These are phyloP conservation scores for Drosophila histrio DNA, from an alignment of 2,888 invertebrate genomes.

Conservation along the genomic window DNA sequence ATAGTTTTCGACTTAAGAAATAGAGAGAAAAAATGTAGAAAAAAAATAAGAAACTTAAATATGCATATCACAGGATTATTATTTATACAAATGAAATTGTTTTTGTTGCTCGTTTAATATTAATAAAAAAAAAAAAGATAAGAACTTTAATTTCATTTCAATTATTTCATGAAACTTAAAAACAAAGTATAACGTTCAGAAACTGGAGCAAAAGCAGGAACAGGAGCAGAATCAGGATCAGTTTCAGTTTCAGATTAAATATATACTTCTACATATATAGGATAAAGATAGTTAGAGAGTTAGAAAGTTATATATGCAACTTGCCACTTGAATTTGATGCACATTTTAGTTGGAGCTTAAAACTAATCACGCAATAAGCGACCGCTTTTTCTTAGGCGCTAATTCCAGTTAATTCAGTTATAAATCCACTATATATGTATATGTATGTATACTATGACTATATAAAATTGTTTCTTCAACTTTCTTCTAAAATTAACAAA, in stretches of 20 bases:
- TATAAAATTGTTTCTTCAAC: slow-evolving; percentile 8
- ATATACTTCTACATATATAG: slow-evolving; percentile 12
- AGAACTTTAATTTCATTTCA: slow-evolving; percentile 52
- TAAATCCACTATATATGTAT: slow-evolving; percentile 11
- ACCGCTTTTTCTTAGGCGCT: slow-evolving; percentile 2
- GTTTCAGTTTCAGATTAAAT: slow-evolving; percentile 12
- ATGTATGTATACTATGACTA: slow-evolving; percentile 13
- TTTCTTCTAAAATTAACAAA: background rate
- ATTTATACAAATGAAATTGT: slow-evolving; percentile 46
- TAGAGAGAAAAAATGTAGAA: slow-evolving; percentile 1
- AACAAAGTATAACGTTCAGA: slow-evolving; percentile 35
- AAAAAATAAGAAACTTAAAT: slow-evolving; percentile 61
- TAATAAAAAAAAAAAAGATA: slow-evolving; percentile 10
- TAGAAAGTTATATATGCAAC: background rate
- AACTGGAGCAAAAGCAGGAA: slow-evolving; percentile 13
- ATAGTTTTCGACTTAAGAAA: slow-evolving; percentile 21
- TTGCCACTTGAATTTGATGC: slow-evolving; percentile 12
- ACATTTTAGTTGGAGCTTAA: slow-evolving; percentile 18
- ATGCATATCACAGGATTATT: slow-evolving; percentile 68
- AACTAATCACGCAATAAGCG: slow-evolving; percentile 6
- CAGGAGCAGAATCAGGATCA: slow-evolving; percentile 37
- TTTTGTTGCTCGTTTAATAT: slow-evolving; percentile 22
- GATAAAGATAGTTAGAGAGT: background rate
- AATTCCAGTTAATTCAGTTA: slow-evolving; percentile 21
- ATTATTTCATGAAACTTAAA: slow-evolving; percentile 60